These are phyloP conservation scores for Drepana falcataria DNA, from an alignment of 2,888 invertebrate species.

Conservation along the genomic window DNA sequence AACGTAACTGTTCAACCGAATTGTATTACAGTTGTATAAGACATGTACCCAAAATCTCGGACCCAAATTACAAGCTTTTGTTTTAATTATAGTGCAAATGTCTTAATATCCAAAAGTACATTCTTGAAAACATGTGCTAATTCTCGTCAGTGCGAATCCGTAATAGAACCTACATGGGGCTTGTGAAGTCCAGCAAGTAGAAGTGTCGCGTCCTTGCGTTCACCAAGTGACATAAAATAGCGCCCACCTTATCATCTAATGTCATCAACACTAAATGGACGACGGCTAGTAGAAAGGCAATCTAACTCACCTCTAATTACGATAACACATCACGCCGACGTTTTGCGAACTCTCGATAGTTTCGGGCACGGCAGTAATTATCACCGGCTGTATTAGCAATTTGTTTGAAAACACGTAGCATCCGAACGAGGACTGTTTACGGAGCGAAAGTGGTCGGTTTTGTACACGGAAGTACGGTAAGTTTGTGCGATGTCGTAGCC, in stretches of 20 bases:
- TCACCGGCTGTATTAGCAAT: constrained; percentile 28
- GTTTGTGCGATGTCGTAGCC: constrained; percentile 21
- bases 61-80: constrained; percentile 15
- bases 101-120: constrained; percentile 4
- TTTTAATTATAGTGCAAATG: constrained; percentile 17
- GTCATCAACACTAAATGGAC: constrained; percentile 52
- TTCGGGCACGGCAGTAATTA: constrained; percentile 27
- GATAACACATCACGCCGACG: constrained; percentile 49
- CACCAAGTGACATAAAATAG: constrained; percentile 47
- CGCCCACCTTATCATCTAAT: constrained; percentile 65
- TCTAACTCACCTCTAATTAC: constrained; percentile 61
- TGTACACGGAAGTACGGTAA: constrained; percentile 54
- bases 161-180: constrained; percentile 13
- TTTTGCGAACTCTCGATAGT: constrained; percentile 28
- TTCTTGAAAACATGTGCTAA: constrained; percentile 3
- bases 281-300: constrained; percentile 53
- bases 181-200: constrained; percentile 33
- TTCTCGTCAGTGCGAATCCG: too few relatives aligned
- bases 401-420: constrained; percentile 48
- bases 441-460: constrained; percentile 61
- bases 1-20: constrained; percentile 22
- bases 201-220: constrained; percentile 65
- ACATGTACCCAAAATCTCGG: constrained; percentile 10
- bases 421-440: constrained; percentile 57
- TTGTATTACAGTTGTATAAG: constrained; percentile 17